These are phyloP conservation scores for Priocnemis perturbator DNA, from an alignment of 2,888 invertebrate genomes.

Conservation along the genomic window DNA sequence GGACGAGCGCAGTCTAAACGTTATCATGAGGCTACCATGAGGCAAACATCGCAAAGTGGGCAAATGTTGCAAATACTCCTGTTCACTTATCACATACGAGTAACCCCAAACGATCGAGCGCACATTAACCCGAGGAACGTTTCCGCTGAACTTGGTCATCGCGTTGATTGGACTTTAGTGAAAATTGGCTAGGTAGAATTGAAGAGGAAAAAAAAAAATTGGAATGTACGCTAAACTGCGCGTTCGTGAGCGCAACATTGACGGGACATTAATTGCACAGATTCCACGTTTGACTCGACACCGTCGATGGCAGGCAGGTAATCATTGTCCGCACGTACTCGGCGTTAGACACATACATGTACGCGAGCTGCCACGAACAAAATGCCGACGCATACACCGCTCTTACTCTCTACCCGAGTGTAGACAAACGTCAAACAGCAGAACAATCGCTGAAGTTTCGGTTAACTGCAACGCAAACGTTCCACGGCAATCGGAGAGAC, in stretches of 20 bases:
- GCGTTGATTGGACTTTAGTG: too few relatives aligned
- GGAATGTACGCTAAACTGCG: too few relatives aligned
- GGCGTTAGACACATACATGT: constrained; percentile 9
- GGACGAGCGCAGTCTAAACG: not conserved
- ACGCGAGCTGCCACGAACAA: not conserved
- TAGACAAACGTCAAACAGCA: constrained; percentile 46
- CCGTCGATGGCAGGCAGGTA: constrained; percentile 11
- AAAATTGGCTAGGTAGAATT: too few relatives aligned
- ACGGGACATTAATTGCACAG: not conserved
- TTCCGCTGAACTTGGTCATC: too few relatives aligned
- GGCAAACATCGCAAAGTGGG: not conserved
- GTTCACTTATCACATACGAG: too few relatives aligned
- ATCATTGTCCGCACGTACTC: constrained; percentile 15
- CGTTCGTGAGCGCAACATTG: too few relatives aligned
- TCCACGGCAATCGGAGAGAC: constrained; percentile 43
- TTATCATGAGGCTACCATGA: constrained; percentile 15
- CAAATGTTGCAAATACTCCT: too few relatives aligned
- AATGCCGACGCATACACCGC: not conserved
- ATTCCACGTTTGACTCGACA: not conserved
- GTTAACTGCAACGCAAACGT: constrained; percentile 56
- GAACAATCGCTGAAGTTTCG: constrained; percentile 49
- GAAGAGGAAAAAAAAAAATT: too few relatives aligned
- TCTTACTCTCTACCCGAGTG: constrained; percentile 16
- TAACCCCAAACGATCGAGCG: too few relatives aligned
- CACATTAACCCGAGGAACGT: too few relatives aligned